Evolutionary conservation across 2,113 vertebrate genomes (phyloP).

Genomic region (Geococcyx californianus): DNA sequence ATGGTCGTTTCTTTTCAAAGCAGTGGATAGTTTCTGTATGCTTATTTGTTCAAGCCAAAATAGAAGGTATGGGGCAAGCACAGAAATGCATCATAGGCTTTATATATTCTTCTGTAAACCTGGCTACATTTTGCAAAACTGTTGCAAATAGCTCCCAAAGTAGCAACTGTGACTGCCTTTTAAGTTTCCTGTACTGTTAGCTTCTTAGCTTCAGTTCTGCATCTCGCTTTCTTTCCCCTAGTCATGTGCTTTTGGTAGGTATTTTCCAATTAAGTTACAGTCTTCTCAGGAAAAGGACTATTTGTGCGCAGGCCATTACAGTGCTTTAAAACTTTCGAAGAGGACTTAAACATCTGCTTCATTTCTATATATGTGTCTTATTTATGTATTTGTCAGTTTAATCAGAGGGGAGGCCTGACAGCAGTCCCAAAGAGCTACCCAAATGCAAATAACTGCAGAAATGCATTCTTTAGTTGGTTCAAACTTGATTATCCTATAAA

Average conservation of each 20-base stretch:
- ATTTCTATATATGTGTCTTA: background rate
- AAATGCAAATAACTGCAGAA: background rate
- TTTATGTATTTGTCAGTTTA: background rate
- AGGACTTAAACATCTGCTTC: background rate
- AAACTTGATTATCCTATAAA: background rate
- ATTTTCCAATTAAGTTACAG: background rate
- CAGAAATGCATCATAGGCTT: background rate
- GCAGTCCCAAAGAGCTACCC: background rate
- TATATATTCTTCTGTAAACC: background rate
- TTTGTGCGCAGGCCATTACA: background rate
- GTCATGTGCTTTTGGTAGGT: background rate
- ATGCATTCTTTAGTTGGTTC: background rate
- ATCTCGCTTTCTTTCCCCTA: rapidly evolving
- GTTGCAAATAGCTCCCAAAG: background rate
- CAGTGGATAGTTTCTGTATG: slow-evolving; percentile 35
- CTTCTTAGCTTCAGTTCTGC: background rate
- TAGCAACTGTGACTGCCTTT: background rate
- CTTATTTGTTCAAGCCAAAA: slow-evolving; percentile 41
- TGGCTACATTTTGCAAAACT: background rate
- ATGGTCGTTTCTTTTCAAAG: slow-evolving; percentile 6
- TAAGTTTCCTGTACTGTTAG: background rate
- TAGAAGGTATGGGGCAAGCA: background rate
- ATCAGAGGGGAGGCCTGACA: background rate
- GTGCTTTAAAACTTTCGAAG: background rate
- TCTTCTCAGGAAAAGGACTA: background rate